Percentiles rank a stretch among this genome's conserved stretches.
These are phyloP conservation scores for Proterorhinus semilunaris DNA, from an alignment of 2,113 vertebrate genomes.

Conservation along the genomic window DNA sequence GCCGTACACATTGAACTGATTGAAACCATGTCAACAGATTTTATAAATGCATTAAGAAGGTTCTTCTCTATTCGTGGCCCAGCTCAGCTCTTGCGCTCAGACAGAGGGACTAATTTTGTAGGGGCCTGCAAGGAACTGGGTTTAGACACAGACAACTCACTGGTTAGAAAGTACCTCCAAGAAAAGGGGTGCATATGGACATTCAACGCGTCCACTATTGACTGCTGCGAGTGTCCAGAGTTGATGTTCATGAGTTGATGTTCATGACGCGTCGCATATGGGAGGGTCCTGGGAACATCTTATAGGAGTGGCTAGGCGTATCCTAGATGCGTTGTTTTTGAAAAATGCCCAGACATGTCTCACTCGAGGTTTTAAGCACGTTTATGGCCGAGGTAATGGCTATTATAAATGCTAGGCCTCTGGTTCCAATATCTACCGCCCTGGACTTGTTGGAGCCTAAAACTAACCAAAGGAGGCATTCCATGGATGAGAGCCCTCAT, in stretches of 20 bases:
- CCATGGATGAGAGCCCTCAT: too few relatives aligned
- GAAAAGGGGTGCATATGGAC: conserved; percentile 2
- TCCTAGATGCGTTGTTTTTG: conserved; percentile 8
- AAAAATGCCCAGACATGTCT: not conserved
- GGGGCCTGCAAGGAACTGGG: not conserved
- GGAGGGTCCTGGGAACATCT: conserved; percentile 11
- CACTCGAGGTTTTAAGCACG: not conserved
- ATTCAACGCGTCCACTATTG: too few relatives aligned
- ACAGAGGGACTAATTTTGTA: conserved; percentile 9
- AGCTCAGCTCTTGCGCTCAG: conserved; percentile 7
- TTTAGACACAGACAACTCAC: not conserved
- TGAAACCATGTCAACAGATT: conserved; percentile 1
- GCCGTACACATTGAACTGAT: conserved; percentile 8
- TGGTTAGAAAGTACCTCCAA: not conserved
- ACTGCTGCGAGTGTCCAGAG: too few relatives aligned
- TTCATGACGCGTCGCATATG: conserved; percentile 12
- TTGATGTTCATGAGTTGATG: too few relatives aligned
- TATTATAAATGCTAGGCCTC: too few relatives aligned
- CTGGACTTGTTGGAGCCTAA: too few relatives aligned
- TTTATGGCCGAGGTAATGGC: not conserved
- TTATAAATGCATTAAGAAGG: conserved; percentile 5
- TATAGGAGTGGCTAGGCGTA: conserved; percentile 3
- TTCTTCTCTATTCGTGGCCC: not conserved
- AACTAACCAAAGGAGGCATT: too few relatives aligned
- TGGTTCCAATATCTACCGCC: too few relatives aligned